Conservation (phyloP, 2,113 vertebrate genomes). For the Paratilapia polleni region DNA sequence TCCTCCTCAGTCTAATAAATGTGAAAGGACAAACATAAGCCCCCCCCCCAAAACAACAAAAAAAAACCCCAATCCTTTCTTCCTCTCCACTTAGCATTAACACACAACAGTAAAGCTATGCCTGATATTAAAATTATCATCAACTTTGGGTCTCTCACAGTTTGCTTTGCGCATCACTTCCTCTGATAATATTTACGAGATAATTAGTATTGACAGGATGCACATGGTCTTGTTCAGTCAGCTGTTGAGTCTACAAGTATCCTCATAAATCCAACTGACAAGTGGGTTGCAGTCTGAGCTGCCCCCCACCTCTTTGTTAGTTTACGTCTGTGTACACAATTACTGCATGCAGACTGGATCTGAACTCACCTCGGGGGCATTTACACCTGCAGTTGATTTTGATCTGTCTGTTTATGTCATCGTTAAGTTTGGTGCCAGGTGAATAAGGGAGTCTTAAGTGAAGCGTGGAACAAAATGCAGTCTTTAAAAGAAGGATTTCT, state of each 20-base stretch:
- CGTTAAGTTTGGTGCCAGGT: slow-evolving; percentile 14
- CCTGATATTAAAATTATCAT: slow-evolving; percentile 36
- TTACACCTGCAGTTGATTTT: slow-evolving; percentile 44
- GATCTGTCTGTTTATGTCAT: slow-evolving; percentile 12
- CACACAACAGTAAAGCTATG: neutral
- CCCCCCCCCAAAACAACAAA: neutral
- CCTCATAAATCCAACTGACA: slow-evolving; percentile 60
- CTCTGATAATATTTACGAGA: slow-evolving; percentile 46
- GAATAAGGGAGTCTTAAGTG: neutral
- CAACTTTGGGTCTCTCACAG: neutral
- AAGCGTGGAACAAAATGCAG: neutral
- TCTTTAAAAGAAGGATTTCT: neutral
- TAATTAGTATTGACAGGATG: slow-evolving; percentile 71
- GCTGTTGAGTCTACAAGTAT: slow-evolving; percentile 43
- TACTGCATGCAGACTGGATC: slow-evolving; percentile 25
- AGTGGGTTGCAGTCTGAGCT: slow-evolving; percentile 20
- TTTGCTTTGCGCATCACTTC: slow-evolving; percentile 25
- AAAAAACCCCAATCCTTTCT: slow-evolving; percentile 9
- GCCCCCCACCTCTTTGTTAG: slow-evolving; percentile 44
- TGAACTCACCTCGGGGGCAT: slow-evolving; percentile 22
- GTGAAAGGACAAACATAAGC: slow-evolving; percentile 68
- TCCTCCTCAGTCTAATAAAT: slow-evolving; percentile 52
- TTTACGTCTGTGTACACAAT: slow-evolving; percentile 44
- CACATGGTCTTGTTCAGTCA: slow-evolving; percentile 49
- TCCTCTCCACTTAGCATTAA: slow-evolving; percentile 22